These are phyloP conservation scores for Steinernema carpocapsae DNA, from an alignment of 2,888 invertebrate genomes.

Conservation along the genomic window DNA sequence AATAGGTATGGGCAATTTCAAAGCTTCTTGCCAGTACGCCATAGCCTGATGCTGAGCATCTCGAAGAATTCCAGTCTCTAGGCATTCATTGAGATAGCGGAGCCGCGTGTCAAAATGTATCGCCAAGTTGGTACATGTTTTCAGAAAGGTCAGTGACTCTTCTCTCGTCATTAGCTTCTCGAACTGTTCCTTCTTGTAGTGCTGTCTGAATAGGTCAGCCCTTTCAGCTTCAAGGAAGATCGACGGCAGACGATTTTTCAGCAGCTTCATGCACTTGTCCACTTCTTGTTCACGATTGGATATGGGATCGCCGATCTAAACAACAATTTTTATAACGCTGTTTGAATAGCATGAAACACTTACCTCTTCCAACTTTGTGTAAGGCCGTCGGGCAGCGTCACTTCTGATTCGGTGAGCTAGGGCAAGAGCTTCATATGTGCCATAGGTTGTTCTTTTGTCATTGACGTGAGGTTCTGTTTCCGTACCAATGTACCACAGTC, in stretches of 20 bases:
- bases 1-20: background rate
- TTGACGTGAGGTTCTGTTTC: background rate
- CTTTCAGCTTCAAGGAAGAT: background rate
- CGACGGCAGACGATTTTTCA: background rate
- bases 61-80: background rate
- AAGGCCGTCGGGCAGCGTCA: background rate
- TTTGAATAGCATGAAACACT: background rate
- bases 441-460: background rate
- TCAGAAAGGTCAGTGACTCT: background rate
- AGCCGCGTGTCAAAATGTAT: background rate
- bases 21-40: background rate
- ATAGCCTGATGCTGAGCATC: background rate
- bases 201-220: background rate
- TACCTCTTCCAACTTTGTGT: background rate
- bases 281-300: background rate
- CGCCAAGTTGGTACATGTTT: background rate
- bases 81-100: background rate
- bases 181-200: background rate
- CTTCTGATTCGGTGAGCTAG: background rate
- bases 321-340: background rate
- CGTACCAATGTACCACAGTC: background rate
- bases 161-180: constrained; percentile 1
- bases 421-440: background rate
- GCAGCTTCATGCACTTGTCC: background rate
- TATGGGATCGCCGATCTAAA: constrained; percentile 11